Base-by-base conservation (phyloP, 2,797 vertebrate species). In the Cygnus olor region DNA sequence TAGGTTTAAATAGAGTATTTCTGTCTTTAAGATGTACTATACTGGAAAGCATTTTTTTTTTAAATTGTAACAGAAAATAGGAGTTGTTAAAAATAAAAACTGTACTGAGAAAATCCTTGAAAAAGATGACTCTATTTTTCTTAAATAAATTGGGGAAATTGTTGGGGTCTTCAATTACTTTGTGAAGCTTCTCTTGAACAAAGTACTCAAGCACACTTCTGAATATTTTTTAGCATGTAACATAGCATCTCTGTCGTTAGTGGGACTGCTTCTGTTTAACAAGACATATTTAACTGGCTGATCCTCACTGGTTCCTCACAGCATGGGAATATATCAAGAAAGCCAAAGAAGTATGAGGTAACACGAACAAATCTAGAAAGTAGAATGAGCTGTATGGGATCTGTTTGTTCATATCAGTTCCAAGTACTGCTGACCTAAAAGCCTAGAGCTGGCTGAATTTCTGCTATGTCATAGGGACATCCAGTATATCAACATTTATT, bases 51-150 rank as follows among this genome's bases (percentile, higher is more conserved):
- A 3, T 63, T 89, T 60, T 90, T 93, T 36, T 36, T 36, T 36
- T 36, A 36, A n/a, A 45, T 0, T 68, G 34, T 72, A 64, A 65
- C 21, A 44, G 47, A n/a, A 38, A 72, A 44, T 51, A 78, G 54
- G 49, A 32, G 19, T 20, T 19, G 51, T 27, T 5, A 44, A 78
- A 84, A 91, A 87, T 85, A 85, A 87, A 90, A 88, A 32, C 57
- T 80, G 3, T 32, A 18, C 0, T 5, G 24, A 44, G 19, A 84
- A 78, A 34, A 51, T 15, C 20, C 57, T 65, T 44, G 34, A 14
- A 57, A 70, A 84, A 57, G 30, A 17, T 81, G 56, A 32, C 25
- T 47, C 77, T 72, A 10, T 30, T 82, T 49, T 88, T 83, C 81
- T 79, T 47, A 58, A 80, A 74, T 21, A 14, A 49, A 28, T 7